phyloP scores from a whole-genome alignment of 2,888 invertebrate species.

The Epinotia brunnichana region DNA sequence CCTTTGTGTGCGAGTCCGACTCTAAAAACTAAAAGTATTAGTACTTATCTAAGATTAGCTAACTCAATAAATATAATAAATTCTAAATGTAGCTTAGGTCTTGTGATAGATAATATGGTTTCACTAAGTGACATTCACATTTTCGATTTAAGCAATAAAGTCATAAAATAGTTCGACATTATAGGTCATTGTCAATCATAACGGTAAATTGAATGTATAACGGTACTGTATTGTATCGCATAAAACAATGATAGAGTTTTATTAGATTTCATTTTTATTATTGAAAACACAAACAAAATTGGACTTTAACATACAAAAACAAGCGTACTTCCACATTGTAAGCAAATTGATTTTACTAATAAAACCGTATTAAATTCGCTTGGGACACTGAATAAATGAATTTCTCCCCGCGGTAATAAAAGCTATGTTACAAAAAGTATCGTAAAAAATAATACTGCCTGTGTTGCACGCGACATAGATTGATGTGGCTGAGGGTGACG shows the following conservation, averaged over 20 bases:
- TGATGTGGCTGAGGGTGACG: conserved; percentile 55
- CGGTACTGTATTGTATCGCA: background rate
- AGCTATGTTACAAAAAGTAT: conserved; percentile 54
- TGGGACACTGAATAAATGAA: conserved; percentile 54
- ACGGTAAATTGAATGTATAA: background rate
- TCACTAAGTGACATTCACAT: background rate
- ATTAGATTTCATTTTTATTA: conserved; percentile 12
- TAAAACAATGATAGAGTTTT: conserved; percentile 14
- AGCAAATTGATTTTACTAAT: conserved; percentile 49
- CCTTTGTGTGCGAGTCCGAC: too few species aligned
- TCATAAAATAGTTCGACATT: background rate
- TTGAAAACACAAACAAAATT: conserved; percentile 11
- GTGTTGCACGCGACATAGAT: conserved; percentile 61
- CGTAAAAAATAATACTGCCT: conserved; percentile 56
- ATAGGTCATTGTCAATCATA: background rate
- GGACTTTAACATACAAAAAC: conserved; percentile 4
- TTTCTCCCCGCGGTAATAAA: conserved; percentile 54
- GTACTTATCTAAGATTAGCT: too few species aligned
- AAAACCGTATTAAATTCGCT: conserved; percentile 52
- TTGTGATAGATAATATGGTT: background rate
- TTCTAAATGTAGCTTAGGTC: background rate
- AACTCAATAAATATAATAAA: background rate
- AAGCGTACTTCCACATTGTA: conserved; percentile 44
- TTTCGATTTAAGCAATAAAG: background rate
- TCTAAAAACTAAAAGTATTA: too few species aligned